phyloP scores from a whole-genome alignment of 2,797 vertebrate species.

The Selene dorsalis region DNA sequence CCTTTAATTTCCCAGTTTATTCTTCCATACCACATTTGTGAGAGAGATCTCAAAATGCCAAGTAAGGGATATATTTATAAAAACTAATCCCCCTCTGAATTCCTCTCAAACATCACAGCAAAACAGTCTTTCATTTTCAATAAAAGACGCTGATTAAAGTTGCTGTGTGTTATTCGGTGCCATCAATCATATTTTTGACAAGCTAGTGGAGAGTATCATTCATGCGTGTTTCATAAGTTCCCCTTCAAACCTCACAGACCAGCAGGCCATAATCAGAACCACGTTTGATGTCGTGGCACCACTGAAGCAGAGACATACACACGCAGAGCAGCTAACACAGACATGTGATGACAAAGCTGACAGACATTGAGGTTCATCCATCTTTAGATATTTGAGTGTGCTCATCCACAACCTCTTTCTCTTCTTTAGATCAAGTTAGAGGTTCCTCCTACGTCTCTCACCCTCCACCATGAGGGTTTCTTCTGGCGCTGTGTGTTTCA shows the following conservation, averaged over 20 bases:
- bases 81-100: conserved; percentile 49
- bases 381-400: conserved; percentile 16
- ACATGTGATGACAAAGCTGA: conserved; percentile 52
- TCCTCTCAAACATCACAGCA: conserved; percentile 49
- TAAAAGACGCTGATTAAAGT: conserved; percentile 64
- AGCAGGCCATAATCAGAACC: conserved; percentile 74
- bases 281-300: conserved; percentile 56
- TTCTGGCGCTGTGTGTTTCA: conserved; percentile 90
- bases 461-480: conserved; percentile 90
- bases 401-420: conserved; percentile 16
- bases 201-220: conserved; percentile 67
- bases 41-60: conserved; percentile 44
- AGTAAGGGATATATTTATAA: conserved; percentile 53
- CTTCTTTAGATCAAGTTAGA: conserved; percentile 37
- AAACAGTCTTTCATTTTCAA: conserved; percentile 66
- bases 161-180: conserved; percentile 62
- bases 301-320: conserved; percentile 23
- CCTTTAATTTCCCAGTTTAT: conserved; percentile 47
- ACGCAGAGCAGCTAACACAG: conserved; percentile 31
- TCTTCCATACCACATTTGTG: conserved; percentile 37
- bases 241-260: conserved; percentile 65
- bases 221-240: conserved; percentile 69
- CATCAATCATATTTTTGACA: conserved; percentile 83
- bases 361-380: conserved; percentile 31
- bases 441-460: conserved; percentile 55